These are phyloP conservation scores for Drosophila imparisetae DNA, from an alignment of 2,888 invertebrate species.

Conservation along the genomic window DNA sequence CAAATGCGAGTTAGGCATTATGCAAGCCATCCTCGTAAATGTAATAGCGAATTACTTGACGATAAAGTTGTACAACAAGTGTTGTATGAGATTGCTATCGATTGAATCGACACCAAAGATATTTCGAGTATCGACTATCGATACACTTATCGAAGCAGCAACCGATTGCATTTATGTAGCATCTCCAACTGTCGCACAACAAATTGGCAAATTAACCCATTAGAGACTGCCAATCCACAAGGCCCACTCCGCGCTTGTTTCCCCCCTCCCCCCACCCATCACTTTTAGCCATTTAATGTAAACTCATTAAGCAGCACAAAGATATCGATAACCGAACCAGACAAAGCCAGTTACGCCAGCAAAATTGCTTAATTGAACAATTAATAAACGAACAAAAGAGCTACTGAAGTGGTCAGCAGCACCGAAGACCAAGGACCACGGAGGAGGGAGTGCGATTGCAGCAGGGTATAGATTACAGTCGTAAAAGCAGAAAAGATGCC, in stretches of 20 bases:
- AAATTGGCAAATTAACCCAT: constrained; percentile 51
- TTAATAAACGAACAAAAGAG: constrained; percentile 69
- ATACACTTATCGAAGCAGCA: background rate
- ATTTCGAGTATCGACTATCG: background rate
- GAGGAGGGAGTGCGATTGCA: background rate
- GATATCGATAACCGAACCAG: constrained; percentile 52
- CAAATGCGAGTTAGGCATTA: constrained; percentile 4
- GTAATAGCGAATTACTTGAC: constrained; percentile 9
- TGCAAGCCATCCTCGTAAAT: constrained; percentile 14
- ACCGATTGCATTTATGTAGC: background rate
- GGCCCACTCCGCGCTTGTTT: too few relatives aligned
- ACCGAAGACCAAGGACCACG: constrained; percentile 14
- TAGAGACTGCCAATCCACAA: constrained; percentile 1
- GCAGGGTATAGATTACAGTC: constrained; percentile 60
- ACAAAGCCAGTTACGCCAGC: constrained; percentile 45
- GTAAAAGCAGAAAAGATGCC: constrained; percentile 34
- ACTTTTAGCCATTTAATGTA: constrained; percentile 43
- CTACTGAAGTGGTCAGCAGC: constrained; percentile 45
- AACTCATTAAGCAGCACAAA: constrained; percentile 45
- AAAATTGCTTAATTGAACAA: constrained; percentile 80
- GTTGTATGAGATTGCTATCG: background rate
- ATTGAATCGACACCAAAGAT: background rate
- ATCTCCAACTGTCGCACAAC: background rate
- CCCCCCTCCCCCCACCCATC: background rate
- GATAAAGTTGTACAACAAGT: background rate